Evolutionary conservation across 2,113 vertebrate species (phyloP), one percentile per base, ranked within the genome.

Genomic region (Colistium nudipinnis): DNA sequence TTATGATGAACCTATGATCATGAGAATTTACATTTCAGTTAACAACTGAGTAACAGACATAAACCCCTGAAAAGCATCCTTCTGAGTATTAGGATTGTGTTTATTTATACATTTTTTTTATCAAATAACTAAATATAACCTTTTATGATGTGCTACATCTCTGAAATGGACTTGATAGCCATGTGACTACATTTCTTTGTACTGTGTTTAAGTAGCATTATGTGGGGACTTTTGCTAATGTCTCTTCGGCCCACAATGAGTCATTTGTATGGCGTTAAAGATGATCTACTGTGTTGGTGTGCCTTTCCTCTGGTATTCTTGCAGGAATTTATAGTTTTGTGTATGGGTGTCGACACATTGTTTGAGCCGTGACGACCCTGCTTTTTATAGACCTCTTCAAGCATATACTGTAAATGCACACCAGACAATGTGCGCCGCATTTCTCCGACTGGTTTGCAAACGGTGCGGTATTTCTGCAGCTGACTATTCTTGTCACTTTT

Each of bases 301-400:
- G 41, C 7, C 6, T 45, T 44, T 24, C 57, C 68, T 36, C 17
- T 47, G 20, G 17, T n/a, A 63, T 62, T 55, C 48, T 9, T 45
- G 24, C 38, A 60, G 45, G 38, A 49, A 71, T 60, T 28, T 65
- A 44, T 55, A 41, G 22, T 33, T 74, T 17, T 19, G 9, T 19
- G 13, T 43, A 20, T 31, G 13, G 35, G 36, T 56, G 16, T 20
- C n/a, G n/a, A 17, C 39, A 16, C 22, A 35, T 54, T 44, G 60
- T 62, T 65, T 74, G 24, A 49, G 66, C 22, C 39, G 20, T 11
- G 39, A 53, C 51, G 57, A 61, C 44, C 22, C 10, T 11, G 20
- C 30, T 85, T 48, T 81, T 61, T 41, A 55, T 63, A 49, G 39
- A 51, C 17, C 49, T 38, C 13, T 63, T 69, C 19, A 51, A 45